Base-by-base conservation (phyloP, 2,888 invertebrate species). In the Pogonocherus hispidulus region DNA sequence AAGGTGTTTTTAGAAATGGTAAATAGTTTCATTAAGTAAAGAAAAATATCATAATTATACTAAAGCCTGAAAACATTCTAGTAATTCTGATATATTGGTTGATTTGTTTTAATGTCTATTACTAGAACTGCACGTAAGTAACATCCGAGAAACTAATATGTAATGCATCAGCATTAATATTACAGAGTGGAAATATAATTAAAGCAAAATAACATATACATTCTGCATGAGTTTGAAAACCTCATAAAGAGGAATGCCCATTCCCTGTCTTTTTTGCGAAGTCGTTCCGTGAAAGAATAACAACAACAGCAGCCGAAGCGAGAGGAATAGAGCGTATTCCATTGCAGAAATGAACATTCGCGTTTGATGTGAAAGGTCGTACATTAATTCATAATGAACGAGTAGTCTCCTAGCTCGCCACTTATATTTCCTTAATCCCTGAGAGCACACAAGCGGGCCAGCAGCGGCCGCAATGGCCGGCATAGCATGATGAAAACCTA, bases 351-450 rank as follows among this genome's bases (percentile, higher is more conserved):
- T 74, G 74, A 79, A 78, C 82, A 82, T 80, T 71, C 80, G 75
- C 81, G 81, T 82, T 82, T 82, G 82, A 82, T 82, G 82, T 82
- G 81, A 82, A 81, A 82, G 81, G 82, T 81, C 83, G 82, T 81
- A 84, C 84, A 84, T 84, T 84, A 84, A 84, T 84, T 84, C 84
- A 84, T 84, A 84, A 84, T 84, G 84, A 84, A 83, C 84, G 82
- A 80, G 80, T 76, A 80, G 80, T 80, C 82, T 83, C 82, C 82
- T 82, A 81, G 80, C 82, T 82, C 78, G 82, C 84, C 85, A 85
- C 85, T 85, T 85, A 84, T 85, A 85, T 85, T 85, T 85, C 85
- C 85, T 85, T 85, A 85, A 85, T 85, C 85, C 84, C 83, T 80
- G 82, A 82, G 82, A 84, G 84, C 81, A 83, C 83, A 83, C 82